Conservation (phyloP, 1,140 invertebrate genomes). For the Brachionus rotundiformis region DNA sequence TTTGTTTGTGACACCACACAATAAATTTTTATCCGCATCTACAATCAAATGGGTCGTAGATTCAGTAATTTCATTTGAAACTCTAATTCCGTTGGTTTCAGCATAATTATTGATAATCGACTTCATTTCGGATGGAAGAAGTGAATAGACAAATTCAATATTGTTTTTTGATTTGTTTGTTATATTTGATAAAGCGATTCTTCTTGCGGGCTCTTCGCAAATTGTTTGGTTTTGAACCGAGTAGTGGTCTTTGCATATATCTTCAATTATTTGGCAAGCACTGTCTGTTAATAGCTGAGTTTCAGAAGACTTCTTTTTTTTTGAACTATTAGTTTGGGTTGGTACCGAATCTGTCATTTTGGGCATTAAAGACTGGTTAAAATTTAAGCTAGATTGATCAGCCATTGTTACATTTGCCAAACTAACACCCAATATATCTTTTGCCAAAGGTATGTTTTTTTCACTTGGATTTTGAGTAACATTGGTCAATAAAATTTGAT, state of each 20-base stretch:
- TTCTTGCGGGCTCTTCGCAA: not conserved
- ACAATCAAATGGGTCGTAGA: slow-evolving; percentile 33
- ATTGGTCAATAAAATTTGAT: not conserved
- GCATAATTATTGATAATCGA: not conserved
- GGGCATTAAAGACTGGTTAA: not conserved
- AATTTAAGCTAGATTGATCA: not conserved
- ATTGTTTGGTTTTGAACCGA: slow-evolving; percentile 21
- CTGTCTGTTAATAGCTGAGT: slow-evolving; percentile 24
- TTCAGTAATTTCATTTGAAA: slow-evolving; percentile 5
- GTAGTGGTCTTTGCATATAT: slow-evolving; percentile 32
- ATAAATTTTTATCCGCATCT: slow-evolving; percentile 42
- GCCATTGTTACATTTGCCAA: not conserved
- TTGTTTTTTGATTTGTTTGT: not conserved
- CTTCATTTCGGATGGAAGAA: slow-evolving; percentile 36
- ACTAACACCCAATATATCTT: slow-evolving; percentile 17
- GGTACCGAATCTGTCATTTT: not conserved
- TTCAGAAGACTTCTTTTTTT: not conserved
- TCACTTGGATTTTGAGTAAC: not conserved
- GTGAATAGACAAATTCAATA: slow-evolving; percentile 30
- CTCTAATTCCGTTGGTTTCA: not conserved
- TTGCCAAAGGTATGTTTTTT: slow-evolving; percentile 15
- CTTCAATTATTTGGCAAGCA: not conserved
- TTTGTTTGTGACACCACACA: slow-evolving; percentile 38
- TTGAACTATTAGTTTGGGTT: not conserved
- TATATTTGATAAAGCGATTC: not conserved